Evolutionary conservation across 2,113 vertebrate species (phyloP), one percentile per base, ranked within the genome.

Genomic region (Eurystomus gularis): DNA sequence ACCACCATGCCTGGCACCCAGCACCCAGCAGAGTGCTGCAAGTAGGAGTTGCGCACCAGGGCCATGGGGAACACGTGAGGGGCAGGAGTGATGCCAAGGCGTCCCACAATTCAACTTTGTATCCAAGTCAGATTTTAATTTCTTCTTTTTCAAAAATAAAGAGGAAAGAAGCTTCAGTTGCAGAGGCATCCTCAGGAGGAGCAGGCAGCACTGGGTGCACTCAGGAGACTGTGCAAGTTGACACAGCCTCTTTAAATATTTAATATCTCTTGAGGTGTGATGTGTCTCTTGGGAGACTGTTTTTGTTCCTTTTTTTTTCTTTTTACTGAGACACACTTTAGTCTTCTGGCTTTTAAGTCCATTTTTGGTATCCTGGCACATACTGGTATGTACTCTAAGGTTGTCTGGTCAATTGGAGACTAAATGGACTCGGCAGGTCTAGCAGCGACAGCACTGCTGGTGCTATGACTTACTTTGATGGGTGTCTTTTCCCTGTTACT

Each of bases 91-190:
- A 12, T 0, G 0, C 24, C 69, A 21, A 61, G n/a, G 35, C 13
- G 7, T 33, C 26, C 37, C 25, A 6, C 7, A 8, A 46, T 84
- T 75, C 0, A 0, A 9, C 26, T 65, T 28, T 13, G 4, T 44
- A 31, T 23, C 19, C 31, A 44, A 69, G 24, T 15, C 24, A 20
- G 40, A 9, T 24, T 66, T 79, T 65, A 69, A 49, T 51, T 82
- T 79, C 17, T 57, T 68, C 8, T 68, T 49, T 81, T 51, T 29
- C 7, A 35, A 17, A 82, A 15, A 72, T 48, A 55, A 19, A 58
- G 11, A 66, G 11, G 66, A 55, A 72, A 65, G 20, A 23, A 35
- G 13, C 6, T 84, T 13, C 57, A 28, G 23, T 31, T 70, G 70
- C 55, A 60, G 39, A 54, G 42, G 65, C 44, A 78, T 69, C 61